Evolutionary conservation across 2,113 vertebrate genomes (phyloP), one percentile per base, ranked within the genome.

Genomic region (Macheiramphus alcinus): DNA sequence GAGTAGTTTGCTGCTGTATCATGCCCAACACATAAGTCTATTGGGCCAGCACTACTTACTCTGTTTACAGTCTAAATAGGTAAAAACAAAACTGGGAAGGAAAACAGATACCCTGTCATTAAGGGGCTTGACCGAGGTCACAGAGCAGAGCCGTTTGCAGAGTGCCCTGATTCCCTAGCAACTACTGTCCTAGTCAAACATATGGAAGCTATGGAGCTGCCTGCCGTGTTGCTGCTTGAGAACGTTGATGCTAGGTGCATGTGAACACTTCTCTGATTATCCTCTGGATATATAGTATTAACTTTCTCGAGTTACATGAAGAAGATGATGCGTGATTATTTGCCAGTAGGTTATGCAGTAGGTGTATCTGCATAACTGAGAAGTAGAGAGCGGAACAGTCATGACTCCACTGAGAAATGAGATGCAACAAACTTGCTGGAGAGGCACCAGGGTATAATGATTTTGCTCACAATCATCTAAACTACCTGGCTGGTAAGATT

Each of bases 201-300:
- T 36, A 26, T 2, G 34, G 84, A 87, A 70, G 21, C 45, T 58
- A 50, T 84, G 80, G 38, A 84, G 52, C 58, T 83, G 67, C 62
- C 45, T 66, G 67, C 53, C 2, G 1, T 56, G 48, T 1, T 61
- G 59, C 76, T 79, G 50, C 68, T 74, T 40, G 45, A 52, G 19
- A 66, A 55, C 0, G 0, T 8, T 82, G 56, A 23, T 34, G 21
- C 18, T 11, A 67, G 47, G 42, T 0, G 0, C 21, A 43, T 14
- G 19, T 55, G 32, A 79, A 50, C 52, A n/a, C 13, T n/a, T 62
- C 34, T 79, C 71, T 83, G 52, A 45, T 78, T 72, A 75, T 74
- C 56, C 29, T 74, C 55, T 87, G 67, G 19, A 61, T 72, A 34
- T 31, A 16, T 22, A 81, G 32, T 12, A 65, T 25, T 84, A 36